Base-by-base conservation (phyloP, 2,888 invertebrate genomes). In the Sepiola atlantica region DNA sequence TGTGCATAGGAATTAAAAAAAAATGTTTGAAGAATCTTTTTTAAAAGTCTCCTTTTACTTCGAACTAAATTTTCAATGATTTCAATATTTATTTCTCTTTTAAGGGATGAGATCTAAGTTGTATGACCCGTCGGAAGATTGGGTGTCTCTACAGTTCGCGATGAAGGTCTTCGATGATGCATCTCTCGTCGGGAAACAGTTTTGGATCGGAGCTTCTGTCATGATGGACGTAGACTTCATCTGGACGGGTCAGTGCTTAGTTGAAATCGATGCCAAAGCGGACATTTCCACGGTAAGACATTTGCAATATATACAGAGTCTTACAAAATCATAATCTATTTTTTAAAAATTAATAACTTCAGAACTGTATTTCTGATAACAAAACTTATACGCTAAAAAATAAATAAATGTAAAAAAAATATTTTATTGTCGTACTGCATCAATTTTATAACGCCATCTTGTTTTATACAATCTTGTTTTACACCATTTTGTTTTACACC, bases 201-300 rank as follows among this genome's bases (percentile, higher is more conserved):
- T 95, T 61, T 95, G 95, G 94, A 61, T 97, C 0, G 97, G 96
- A 6, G 96, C 96, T 0, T 95, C 97, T 0, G 95, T 97, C 18
- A 96, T 96, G 94, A 95, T 97, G 10, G 97, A 96, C 12, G 77
- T 95, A 0, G 92, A 94, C 24, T 95, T 95, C 55, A 96, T 97
- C 91, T 97, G 96, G 97, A 96, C 97, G 6, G 96, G 96, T 0
- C 96, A 95, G 91, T 55, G 94, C 1, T 91, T 95, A 55, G 94
- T 96, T 54, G 35, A 54, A 18, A 45, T 92, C 0, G 77, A 77
- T 32, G 77, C n/a, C n/a, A 77, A 77, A 77, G 77, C 18, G n/a
- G 77, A 32, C 32, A 77, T 77, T 77, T 77, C 77, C 16, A n/a
- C 77, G 77, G 77, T 77, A 77, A 77, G 77, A n/a, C n/a, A 21